phyloP scores from a whole-genome alignment of 53 echinoderm and acorn worm species.

The Crossaster papposus region DNA sequence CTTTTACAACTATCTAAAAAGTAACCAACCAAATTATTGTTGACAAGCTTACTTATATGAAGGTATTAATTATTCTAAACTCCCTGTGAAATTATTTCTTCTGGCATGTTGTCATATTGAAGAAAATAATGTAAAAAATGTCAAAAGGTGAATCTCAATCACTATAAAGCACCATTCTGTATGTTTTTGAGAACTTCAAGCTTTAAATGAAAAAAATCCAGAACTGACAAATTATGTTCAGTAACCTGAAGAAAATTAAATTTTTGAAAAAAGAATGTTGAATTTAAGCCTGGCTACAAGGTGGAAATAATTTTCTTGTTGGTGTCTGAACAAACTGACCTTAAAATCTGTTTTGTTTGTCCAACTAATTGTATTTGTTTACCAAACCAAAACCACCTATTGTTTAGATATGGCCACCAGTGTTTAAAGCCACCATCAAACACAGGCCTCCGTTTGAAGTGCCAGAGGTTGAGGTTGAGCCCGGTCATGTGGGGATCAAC shows the following conservation, averaged over 20 bases:
- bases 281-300: not conserved
- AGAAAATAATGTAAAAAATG: no score
- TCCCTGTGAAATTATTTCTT: no score
- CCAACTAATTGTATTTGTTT: not conserved
- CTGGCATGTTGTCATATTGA: no score
- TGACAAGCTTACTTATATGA: no score
- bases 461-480: slow-evolving; percentile 34
- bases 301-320: not conserved
- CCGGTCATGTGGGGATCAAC: slow-evolving; percentile 3
- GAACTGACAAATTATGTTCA: not conserved
- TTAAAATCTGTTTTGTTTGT: not conserved
- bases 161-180: no score
- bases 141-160: no score
- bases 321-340: not conserved
- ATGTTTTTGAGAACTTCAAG: no score
- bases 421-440: slow-evolving; percentile 24
- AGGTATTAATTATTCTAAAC: no score
- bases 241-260: no score
- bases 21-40: no score
- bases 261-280: not conserved
- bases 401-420: slow-evolving; percentile 36
- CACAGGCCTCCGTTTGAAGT: slow-evolving; percentile 57
- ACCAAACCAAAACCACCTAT: not conserved
- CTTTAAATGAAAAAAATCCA: not conserved
- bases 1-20: no score